A percentile compares a stretch with the other conserved stretches of the same genome.
phyloP scores from a whole-genome alignment of 1,140 invertebrate genomes.

The Dendroctonus ponderosae region DNA sequence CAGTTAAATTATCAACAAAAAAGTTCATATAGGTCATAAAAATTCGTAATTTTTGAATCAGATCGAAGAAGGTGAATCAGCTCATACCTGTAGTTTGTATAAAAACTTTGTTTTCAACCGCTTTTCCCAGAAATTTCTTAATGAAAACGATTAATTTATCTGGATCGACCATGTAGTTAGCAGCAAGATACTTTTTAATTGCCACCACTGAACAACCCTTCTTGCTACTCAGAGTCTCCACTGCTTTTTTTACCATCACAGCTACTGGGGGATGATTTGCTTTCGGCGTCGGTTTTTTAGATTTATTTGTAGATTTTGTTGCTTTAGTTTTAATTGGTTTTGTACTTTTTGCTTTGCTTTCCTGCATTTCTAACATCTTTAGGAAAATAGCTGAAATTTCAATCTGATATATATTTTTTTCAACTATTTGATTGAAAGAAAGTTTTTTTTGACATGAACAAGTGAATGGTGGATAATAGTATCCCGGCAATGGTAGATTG shows the following conservation, averaged over 20 bases:
- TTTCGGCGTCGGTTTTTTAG: neutral
- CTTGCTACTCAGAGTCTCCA: constrained; percentile 1
- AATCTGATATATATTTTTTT: too few species aligned
- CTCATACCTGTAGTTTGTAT: constrained; percentile 10
- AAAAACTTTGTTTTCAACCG: neutral
- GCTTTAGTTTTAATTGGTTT: too few species aligned
- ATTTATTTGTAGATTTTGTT: neutral
- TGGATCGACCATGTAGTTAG: neutral
- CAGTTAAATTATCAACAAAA: too few species aligned
- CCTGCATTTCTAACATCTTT: too few species aligned
- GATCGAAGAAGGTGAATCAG: too few species aligned
- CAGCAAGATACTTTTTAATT: constrained; percentile 3
- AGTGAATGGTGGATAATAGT: too few species aligned
- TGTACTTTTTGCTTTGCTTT: too few species aligned
- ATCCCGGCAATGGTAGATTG: too few species aligned
- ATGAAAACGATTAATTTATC: constrained; percentile 3
- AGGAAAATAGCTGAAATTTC: too few species aligned
- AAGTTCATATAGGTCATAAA: neutral
- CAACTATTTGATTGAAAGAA: too few species aligned
- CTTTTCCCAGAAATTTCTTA: constrained; percentile 6
- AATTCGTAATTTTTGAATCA: neutral
- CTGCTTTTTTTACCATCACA: neutral
- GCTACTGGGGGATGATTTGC: neutral
- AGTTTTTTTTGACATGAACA: too few species aligned
- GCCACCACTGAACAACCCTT: constrained; percentile 3